These are phyloP conservation scores for Halcyon chelicuti DNA, from an alignment of 2,797 vertebrate species.

Conservation along the genomic window DNA sequence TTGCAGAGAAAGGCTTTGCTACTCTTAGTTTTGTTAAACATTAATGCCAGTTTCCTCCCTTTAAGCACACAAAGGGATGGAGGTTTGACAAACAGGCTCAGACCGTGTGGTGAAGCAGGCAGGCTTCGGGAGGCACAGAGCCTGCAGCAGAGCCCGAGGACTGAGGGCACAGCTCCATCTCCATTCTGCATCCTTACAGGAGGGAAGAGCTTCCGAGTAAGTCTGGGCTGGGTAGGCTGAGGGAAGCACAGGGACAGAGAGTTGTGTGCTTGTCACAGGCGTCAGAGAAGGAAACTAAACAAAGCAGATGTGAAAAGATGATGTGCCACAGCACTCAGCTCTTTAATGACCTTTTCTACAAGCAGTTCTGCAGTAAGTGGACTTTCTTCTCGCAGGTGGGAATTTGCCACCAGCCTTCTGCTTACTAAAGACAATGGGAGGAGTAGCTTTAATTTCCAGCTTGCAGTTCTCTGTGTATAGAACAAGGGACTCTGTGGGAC, in stretches of 20 bases:
- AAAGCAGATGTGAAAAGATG: neutral
- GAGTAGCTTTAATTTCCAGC: neutral
- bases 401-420: neutral
- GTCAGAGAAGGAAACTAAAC: neutral
- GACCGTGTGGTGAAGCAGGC: neutral
- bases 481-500: neutral
- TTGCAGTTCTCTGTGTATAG: neutral
- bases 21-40: conserved; percentile 53
- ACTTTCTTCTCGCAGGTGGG: neutral
- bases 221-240: neutral
- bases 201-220: conserved; percentile 8
- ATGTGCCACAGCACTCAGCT: neutral
- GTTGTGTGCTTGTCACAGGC: neutral
- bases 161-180: neutral
- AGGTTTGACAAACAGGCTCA: conserved; percentile 24
- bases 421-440: neutral
- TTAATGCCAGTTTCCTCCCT: conserved; percentile 59
- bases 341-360: neutral
- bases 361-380: neutral
- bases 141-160: accelerated
- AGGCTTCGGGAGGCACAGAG: neutral
- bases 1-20: conserved; percentile 3
- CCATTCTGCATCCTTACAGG: neutral
- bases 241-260: accelerated
- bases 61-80: conserved; percentile 48